Percentiles rank a stretch among this genome's conserved stretches.
phyloP scores from a whole-genome alignment of 2,797 vertebrate species.

The Myotis findleyi region DNA sequence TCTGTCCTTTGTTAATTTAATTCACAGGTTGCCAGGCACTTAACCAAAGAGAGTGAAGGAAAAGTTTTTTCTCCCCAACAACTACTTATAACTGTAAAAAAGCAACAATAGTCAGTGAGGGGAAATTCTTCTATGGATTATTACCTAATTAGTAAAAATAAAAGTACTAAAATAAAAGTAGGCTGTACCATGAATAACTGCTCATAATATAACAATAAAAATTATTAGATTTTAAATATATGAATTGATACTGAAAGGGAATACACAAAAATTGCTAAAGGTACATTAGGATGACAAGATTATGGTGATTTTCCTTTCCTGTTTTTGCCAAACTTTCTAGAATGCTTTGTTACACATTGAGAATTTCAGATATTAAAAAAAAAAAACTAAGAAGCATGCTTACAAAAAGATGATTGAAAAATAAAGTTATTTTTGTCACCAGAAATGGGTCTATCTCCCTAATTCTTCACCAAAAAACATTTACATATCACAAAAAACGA shows the following conservation, averaged over 20 bases:
- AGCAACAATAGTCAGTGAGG: not conserved
- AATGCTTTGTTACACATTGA: not conserved
- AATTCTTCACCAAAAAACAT: not conserved
- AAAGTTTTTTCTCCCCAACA: not conserved
- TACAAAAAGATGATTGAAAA: slow-evolving; percentile 27
- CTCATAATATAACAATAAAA: not conserved
- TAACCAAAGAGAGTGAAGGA: not conserved
- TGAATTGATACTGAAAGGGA: not conserved
- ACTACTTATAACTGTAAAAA: not conserved
- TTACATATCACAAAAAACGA: not conserved
- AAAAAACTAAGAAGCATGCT: not conserved
- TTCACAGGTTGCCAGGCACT: not conserved
- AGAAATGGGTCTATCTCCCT: not conserved
- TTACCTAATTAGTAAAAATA: not conserved
- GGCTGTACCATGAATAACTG: not conserved
- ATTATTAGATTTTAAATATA: not conserved
- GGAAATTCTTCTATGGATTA: not conserved
- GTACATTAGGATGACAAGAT: not conserved
- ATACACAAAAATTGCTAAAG: not conserved
- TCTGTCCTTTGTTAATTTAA: not conserved
- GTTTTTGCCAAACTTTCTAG: not conserved
- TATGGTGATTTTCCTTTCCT: not conserved
- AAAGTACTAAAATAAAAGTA: not conserved
- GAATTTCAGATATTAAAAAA: not conserved
- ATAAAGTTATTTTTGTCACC: not conserved